Conservation (phyloP, 1,140 invertebrate genomes). For the Drosophila mayri region DNA sequence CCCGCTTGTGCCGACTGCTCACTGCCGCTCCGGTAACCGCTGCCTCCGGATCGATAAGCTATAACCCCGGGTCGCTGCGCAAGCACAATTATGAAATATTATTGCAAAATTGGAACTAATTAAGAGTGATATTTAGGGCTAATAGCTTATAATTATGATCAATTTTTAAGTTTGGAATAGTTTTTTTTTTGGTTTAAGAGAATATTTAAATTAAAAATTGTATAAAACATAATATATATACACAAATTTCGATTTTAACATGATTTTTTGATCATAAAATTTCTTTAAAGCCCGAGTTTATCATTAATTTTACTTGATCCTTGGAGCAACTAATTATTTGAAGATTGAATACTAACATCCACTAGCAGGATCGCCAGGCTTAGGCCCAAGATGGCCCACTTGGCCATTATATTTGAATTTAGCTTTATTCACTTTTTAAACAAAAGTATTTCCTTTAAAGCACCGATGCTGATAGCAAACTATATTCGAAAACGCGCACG, state of each 20-base stretch:
- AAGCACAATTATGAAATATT: constrained; percentile 63
- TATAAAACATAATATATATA: background rate
- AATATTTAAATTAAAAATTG: background rate
- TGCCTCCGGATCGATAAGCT: constrained; percentile 67
- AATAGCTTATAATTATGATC: constrained; percentile 23
- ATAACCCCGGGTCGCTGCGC: constrained; percentile 53
- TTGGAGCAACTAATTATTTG: background rate
- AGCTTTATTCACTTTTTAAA: constrained; percentile 4
- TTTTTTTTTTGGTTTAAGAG: too few species aligned
- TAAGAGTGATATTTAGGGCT: constrained; percentile 2
- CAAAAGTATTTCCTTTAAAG: constrained; percentile 1
- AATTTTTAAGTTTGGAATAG: background rate
- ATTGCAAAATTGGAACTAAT: constrained; percentile 27
- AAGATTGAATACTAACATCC: constrained; percentile 31
- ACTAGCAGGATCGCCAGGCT: constrained; percentile 30
- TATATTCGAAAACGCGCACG: background rate
- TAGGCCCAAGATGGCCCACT: constrained; percentile 28
- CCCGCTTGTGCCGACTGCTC: constrained; percentile 31
- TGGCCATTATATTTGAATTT: constrained; percentile 25
- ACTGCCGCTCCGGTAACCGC: constrained; percentile 39
- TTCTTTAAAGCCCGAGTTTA: background rate
- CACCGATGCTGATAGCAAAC: constrained; percentile 34
- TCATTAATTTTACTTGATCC: background rate
- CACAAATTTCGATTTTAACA: background rate
- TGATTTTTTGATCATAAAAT: background rate